Percentiles rank a stretch among this genome's conserved stretches.
Conservation (phyloP, 35 echinoderm and acorn worm species). For the Amphiura filiformis region DNA sequence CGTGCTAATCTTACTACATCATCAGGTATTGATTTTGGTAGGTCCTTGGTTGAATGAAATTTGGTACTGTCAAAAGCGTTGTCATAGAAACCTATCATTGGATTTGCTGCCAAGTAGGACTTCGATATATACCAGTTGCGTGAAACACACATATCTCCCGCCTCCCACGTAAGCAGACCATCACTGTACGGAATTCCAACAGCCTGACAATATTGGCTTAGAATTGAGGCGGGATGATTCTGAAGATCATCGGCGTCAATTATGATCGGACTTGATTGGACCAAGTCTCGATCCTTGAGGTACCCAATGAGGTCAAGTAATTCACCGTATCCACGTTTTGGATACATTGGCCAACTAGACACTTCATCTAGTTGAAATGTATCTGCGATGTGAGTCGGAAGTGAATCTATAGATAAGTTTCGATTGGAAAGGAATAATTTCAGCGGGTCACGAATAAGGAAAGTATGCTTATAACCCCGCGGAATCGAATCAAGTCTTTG, state of each 20-base stretch:
- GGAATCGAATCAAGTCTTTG: conserved; percentile 19
- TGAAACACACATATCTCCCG: background rate
- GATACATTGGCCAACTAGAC: background rate
- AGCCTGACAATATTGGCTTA: conserved; percentile 10
- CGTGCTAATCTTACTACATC: background rate
- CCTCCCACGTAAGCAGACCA: conserved; percentile 24
- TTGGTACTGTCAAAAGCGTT: background rate
- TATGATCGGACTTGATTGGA: conserved; percentile 29
- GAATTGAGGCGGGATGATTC: conserved; percentile 18
- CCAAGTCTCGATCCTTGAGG: conserved; percentile 21
- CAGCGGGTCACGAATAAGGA: conserved; percentile 27
- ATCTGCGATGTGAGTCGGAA: background rate
- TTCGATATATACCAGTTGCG: background rate
- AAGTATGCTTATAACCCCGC: conserved; percentile 15
- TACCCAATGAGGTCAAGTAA: conserved; percentile 14
- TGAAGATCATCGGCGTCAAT: conserved; percentile 57
- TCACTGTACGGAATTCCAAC: conserved; percentile 42
- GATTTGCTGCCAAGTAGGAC: background rate
- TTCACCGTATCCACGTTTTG: conserved; percentile 11
- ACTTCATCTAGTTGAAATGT: background rate
- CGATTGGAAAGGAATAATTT: conserved; percentile 32
- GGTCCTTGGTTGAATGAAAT: background rate
- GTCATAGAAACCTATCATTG: background rate
- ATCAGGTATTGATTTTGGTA: background rate
- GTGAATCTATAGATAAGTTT: background rate